phyloP scores from a whole-genome alignment of 2,888 invertebrate genomes.

The Meiosimyza platycephala region DNA sequence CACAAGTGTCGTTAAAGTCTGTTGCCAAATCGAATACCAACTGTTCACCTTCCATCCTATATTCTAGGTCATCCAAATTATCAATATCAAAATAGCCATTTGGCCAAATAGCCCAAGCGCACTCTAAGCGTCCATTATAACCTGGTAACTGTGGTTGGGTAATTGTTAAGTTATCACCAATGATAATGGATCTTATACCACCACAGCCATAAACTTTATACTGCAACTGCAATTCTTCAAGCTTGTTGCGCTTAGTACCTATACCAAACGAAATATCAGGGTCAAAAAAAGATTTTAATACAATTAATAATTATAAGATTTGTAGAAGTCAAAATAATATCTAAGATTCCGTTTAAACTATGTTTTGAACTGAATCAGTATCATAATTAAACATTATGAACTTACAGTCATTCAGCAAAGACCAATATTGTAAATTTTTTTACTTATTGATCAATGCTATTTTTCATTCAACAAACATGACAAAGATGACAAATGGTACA shows the following conservation, averaged over 20 bases:
- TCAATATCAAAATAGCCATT: slow-evolving; percentile 44
- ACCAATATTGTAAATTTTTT: too few species aligned
- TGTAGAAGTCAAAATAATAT: too few species aligned
- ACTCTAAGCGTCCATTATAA: slow-evolving; percentile 70
- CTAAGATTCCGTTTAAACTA: too few species aligned
- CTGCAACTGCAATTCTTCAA: slow-evolving; percentile 62
- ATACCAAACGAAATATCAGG: background rate
- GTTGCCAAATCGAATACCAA: slow-evolving; percentile 69
- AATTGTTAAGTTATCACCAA: slow-evolving; percentile 57
- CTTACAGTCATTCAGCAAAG: too few species aligned
- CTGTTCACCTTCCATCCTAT: slow-evolving; percentile 51
- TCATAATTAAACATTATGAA: too few species aligned
- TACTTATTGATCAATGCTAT: too few species aligned
- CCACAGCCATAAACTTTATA: slow-evolving; percentile 78
- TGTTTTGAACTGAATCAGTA: too few species aligned
- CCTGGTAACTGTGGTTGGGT: slow-evolving; percentile 59
- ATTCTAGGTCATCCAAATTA: slow-evolving; percentile 44
- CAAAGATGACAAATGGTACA: too few species aligned
- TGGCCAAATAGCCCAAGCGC: slow-evolving; percentile 76
- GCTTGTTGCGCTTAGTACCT: slow-evolving; percentile 47
- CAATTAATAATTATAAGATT: too few species aligned
- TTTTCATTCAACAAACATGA: too few species aligned
- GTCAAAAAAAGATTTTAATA: too few species aligned
- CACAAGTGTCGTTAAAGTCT: slow-evolving; percentile 71
- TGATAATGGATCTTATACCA: slow-evolving; percentile 69